Base-by-base conservation (phyloP, 1,140 invertebrate genomes). In the Phymastichus coffea region DNA sequence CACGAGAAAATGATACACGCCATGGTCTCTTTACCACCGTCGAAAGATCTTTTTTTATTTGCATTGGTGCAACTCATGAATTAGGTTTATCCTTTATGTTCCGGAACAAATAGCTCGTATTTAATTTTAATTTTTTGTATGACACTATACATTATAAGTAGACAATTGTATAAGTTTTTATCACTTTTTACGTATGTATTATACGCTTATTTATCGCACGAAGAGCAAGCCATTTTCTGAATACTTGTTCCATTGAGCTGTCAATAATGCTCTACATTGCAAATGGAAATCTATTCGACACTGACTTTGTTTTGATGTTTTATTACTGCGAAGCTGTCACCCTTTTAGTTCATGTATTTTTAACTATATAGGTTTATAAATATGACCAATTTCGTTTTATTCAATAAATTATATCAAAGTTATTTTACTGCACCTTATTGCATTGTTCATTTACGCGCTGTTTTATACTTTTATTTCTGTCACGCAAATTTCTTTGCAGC, bases 331-430 rank as follows among this genome's bases (percentile, higher is more conserved):
- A 56, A 44, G 15, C 22, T 44, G 14, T 54, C 25, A 37, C 43
- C 17, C 1, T 56, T n/a, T 46, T 56, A 46, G 41, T 56, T 56
- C 4, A 37, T 56, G 15, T 15, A 22, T 3, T n/a, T n/a, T n/a
- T 12, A 23, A 17, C 2, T 15, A 56, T n/a, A 35, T 56, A 14
- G 20, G 35, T n/a, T 38, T 52, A 38, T 38, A 23, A 52, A 8
- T 15, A 38, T n/a, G n/a, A 52, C 14, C 2, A 7, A 37, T 48
- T 48, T 4, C 48, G 22, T 57, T 57, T 38, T 35, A 48, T 48
- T 4, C n/a, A 57, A 56, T 56, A 56, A 56, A 47, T 56, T 46
- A 56, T 26, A 51, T 47, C 25, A 12, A 48, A 48, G 33, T 19
- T 51, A 47, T 56, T 56, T 48, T 48, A 28, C 1, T 22, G 23